Base-by-base conservation (phyloP, 2,888 invertebrate species). In the Cremastinae sp. region DNA sequence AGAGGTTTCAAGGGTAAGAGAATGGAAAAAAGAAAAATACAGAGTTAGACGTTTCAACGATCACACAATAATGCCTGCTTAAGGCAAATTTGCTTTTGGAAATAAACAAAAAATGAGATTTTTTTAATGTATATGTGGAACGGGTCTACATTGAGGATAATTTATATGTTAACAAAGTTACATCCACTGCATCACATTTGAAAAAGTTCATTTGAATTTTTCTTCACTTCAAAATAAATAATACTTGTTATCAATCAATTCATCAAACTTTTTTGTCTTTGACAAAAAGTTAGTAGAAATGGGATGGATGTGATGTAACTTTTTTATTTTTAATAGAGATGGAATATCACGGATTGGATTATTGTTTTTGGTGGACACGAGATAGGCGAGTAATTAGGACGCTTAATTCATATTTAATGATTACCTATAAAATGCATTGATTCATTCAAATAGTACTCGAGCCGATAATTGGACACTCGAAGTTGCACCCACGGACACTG, bases 361-460 rank as follows among this genome's bases (percentile, higher is more conserved):
- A 22, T 69, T 39, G 47, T 64, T 51, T 64, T 51, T 66, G 10
- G 39, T 53, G 61, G 59, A 70, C 61, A 70, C 70, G 61, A 70
- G 59, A 55, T 70, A 70, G 78, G 82, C 77, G 80, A 82, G 80
- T 80, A 74, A 71, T 80, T 84, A 87, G 85, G 85, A 83, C 86
- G 86, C 86, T 88, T 88, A 88, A 87, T 86, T 88, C 87, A 86
- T 81, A 87, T 86, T 87, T 89, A 83, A 87, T 89, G 89, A 89
- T 89, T 90, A 89, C 89, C 89, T 89, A 89, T 85, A 87, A 85
- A 89, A 88, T 88, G 89, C 87, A 89, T 86, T 88, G 89, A 89
- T 88, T 89, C 87, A 89, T 88, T 89, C 85, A 86, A 88, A 87
- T 77, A 74, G 76, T 88, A 88, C 88, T 88, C 85, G 86, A 88